Percentiles rank a stretch among this genome's conserved stretches.
These are phyloP conservation scores for Sebastes nivosus DNA, from an alignment of 2,797 vertebrate genomes.

Conservation along the genomic window DNA sequence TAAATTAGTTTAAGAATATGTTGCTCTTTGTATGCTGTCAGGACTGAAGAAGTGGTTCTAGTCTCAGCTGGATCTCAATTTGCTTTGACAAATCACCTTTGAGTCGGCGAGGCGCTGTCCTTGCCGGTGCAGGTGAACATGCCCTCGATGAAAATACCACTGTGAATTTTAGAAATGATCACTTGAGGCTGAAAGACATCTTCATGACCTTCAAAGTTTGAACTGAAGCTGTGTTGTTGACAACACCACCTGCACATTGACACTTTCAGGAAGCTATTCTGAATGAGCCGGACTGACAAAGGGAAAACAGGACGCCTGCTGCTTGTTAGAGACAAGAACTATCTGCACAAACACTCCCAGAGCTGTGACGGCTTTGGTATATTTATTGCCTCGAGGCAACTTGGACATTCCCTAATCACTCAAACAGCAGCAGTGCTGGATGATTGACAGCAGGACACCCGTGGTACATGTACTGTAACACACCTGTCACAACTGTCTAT, in stretches of 20 bases:
- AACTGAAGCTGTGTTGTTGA: conserved; percentile 2
- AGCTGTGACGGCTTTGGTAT: conserved; percentile 30
- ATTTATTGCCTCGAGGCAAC: conserved; percentile 41
- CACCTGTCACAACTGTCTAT: conserved; percentile 46
- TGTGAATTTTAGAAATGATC: conserved; percentile 7
- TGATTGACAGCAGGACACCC: conserved; percentile 61
- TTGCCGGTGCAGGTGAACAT: conserved; percentile 11
- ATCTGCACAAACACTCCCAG: conserved; percentile 12
- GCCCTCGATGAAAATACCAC: conserved; percentile 36
- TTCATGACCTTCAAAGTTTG: conserved; percentile 39
- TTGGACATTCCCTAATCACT: conserved; percentile 43
- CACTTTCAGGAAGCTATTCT: conserved; percentile 20
- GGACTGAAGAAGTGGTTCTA: not conserved
- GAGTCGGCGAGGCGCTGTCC: conserved; percentile 23
- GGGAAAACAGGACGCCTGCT: conserved; percentile 21
- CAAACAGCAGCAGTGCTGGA: conserved; percentile 24
- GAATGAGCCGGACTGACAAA: conserved; percentile 15
- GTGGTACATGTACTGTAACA: conserved; percentile 33
- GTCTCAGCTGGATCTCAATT: conserved; percentile 31
- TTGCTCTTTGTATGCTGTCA: not conserved
- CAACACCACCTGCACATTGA: conserved; percentile 13
- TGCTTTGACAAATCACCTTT: conserved; percentile 55
- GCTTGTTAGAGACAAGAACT: conserved; percentile 34
- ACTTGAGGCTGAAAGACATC: not conserved
- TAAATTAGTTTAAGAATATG: conserved; percentile 3